Evolutionary conservation across 2,797 vertebrate species (phyloP), one percentile per base, ranked within the genome.

Genomic region (Paedocypris micromegethes): DNA sequence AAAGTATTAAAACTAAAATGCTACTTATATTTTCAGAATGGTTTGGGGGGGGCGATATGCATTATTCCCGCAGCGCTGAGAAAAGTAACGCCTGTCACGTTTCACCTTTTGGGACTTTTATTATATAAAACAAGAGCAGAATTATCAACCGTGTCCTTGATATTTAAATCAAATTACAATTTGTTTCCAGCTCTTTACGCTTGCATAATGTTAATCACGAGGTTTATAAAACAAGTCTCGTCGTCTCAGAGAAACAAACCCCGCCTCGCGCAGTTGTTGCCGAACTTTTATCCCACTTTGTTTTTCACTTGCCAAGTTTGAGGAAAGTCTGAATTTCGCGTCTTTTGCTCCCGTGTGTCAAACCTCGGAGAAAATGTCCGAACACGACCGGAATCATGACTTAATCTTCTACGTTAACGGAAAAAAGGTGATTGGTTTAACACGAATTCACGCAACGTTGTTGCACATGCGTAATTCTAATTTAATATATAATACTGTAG

Each of bases 331-430:
- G 6, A 37, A 54, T 37, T 51, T 9, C 50, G 44, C 9, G 41
- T 9, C 23, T 23, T 5, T 9, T 5, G 7, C 4, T 58, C 37
- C 39, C 6, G 4, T 50, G 41, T 0, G 4, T 9, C 9, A 2
- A 41, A 9, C n/a, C 5, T 58, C 45, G 9, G 4, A 9, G 2
- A 64, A 71, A 43, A 81, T 81, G 80, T 41, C 63, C 48, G 42
- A 58, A 1, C 58, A 5, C 0, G 45, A 45, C 3, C 3, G 5
- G 1, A 3, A 64, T 0, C 60, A 74, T 0, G 37, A 77, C 46
- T 79, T 94, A 54, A 43, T 91, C 56, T 87, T 94, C 82, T 93
- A 82, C 51, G 87, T 94, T 40, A 94, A 95, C 47, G 90, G 92
- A 1, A 88, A 79, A 69, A 90, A 88, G 91, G 93, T 93, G 77